Evolutionary conservation across 1,140 invertebrate genomes (phyloP), one percentile per base, ranked within the genome.

Genomic region (Drosophila simulans): DNA sequence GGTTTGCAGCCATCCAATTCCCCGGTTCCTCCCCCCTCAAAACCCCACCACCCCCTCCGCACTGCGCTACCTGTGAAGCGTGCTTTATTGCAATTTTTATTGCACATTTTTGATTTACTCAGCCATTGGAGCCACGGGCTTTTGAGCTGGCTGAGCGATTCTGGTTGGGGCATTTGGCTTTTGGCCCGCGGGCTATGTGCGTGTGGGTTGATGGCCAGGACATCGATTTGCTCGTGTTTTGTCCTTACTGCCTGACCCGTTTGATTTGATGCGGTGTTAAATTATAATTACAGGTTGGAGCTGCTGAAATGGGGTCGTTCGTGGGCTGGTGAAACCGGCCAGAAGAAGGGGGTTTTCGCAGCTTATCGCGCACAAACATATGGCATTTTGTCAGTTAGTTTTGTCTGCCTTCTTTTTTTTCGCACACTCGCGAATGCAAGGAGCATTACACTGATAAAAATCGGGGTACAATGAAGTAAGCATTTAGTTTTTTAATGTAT

Each of bases 331-430:
- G 51, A 22, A 37, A 52, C 40, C n/a, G 52, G 52, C 25, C 13
- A 25, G 43, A 39, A 27, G 17, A 13, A 25, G n/a, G 31, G 22
- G 62, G 34, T 17, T 34, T 34, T 17, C 48, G 34, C 15, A 17
- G 75, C 72, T 88, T 88, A 88, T 88, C 84, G 80, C 59, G 59
- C 63, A 60, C 76, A 80, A 89, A 89, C 84, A 88, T 89, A 88
- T 88, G 83, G 83, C 84, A 86, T 88, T 86, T 79, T 86, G 83
- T 88, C 79, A 77, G 83, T 89, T 69, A n/a, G 70, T 57, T 56
- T 54, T 70, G 46, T 52, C 73, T 56, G 40, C 51, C 43, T 60
- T 82, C 20, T 1, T 12, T 65, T 64, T 65, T 66, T 70, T 76
- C 59, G 46, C 63, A 83, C 55, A 65, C 37, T 62, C 48, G 35